Evolutionary conservation across 2,797 vertebrate genomes (phyloP), one percentile per base, ranked within the genome.

Genomic region (Zalophus californianus): DNA sequence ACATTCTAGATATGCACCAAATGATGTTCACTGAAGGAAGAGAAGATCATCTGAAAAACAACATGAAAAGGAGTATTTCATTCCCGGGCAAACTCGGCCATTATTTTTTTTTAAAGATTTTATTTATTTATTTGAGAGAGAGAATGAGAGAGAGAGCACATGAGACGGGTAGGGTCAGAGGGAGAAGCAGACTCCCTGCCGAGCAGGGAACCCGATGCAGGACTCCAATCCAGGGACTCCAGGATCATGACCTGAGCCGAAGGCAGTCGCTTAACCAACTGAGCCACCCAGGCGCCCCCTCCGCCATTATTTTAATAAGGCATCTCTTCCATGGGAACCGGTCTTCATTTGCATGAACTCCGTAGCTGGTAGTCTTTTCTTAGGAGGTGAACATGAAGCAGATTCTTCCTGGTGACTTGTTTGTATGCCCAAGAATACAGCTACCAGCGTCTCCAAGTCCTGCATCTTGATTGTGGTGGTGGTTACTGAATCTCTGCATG

Each of bases 301-400:
- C 38, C 38, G 20, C 54, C 78, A 25, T 97, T 85, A 64, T 73
- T 92, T 92, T 64, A 68, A 87, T 27, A 23, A 48, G 56, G 16
- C 50, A 35, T 54, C 23, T 94, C 68, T 96, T 95, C 72, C 15
- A 21, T 38, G 79, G 93, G 58, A 97, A 88, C 68, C 4, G 44
- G 41, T 29, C 54, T 56, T 94, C 44, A 68, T 94, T 88, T 87
- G 25, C 58, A 64, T 90, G 79, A 84, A 58, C 52, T 82, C 79
- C 85, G 21, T 25, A 88, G 44, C 44, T 75, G 80, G 64, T 85
- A 82, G 48, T 90, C 44, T 96, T 85, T 96, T 60, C 95, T 77
- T 83, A 54, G 82, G 87, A 75, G 73, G 66, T 54, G 80, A 91
- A 90, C 48, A 52, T 60, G 52, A 50, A 68, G 23, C 32, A 64